Base-by-base conservation (phyloP, 2,797 vertebrate species). In the Taenioides sp. region DNA sequence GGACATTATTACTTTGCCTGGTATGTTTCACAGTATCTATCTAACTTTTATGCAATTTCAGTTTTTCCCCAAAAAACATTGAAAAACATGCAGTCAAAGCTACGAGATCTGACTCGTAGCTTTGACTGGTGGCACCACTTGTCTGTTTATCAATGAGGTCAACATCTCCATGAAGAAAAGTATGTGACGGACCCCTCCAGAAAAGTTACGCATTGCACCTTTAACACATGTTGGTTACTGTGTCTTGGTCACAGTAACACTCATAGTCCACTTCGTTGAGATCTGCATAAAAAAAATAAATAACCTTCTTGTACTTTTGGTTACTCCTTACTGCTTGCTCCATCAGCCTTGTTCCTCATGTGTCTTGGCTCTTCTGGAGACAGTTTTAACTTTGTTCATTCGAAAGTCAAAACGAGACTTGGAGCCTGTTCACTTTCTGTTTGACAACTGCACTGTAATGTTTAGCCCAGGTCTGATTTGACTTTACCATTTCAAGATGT, bases 401-500 rank as follows among this genome's bases (percentile, higher is more conserved):
- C 27, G 17, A 60, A 7, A 9, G 25, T 60, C 4, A 60, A 61
- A 70, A 34, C 2, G 40, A 73, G 72, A 72, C 52, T 31, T 64
- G 72, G 62, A 59, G 73, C 54, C 17, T 71, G 40, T 66, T 28
- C 50, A 20, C 57, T 73, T 67, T 69, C 79, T 80, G 50, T 69
- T 71, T 37, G 72, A 74, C 58, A 58, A 47, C 57, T 59, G 60
- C 75, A 50, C 54, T n/a, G 1, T 54, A 43, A 40, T 70, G 69
- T 75, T 78, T 65, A 65, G 67, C 72, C 47, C 57, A 79, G 67
- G 59, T 43, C 62, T 67, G 61, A 65, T 73, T 67, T 34, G n/a
- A 60, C 59, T 73, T 74, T 18, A 55, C 71, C 47, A 12, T 76
- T 73, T 75, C 31, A 74, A 80, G 62, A 76, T 75, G 76, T 75